Conservation (phyloP, 2,888 invertebrate species). For the Caenorhabditis wallacei region DNA sequence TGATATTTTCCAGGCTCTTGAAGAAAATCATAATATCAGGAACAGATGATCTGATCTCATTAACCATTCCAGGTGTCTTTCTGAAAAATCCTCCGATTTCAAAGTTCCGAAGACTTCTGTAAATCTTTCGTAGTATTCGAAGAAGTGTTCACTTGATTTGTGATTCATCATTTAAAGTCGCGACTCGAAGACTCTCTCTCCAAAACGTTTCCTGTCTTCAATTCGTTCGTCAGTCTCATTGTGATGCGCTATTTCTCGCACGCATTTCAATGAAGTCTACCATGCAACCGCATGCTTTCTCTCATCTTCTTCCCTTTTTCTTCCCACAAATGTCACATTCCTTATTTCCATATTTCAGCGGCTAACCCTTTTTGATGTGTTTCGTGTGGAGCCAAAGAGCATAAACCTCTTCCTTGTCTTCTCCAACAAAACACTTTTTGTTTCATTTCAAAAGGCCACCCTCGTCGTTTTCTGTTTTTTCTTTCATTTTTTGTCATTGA, state of each 20-base stretch:
- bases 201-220: slow-evolving; percentile 57
- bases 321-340: slow-evolving; percentile 66
- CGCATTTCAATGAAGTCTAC: slow-evolving; percentile 65
- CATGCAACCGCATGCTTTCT: slow-evolving; percentile 43
- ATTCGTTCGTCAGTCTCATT: slow-evolving; percentile 57
- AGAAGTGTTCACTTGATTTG: not conserved
- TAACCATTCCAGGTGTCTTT: slow-evolving; percentile 6
- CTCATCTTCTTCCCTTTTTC: slow-evolving; percentile 16
- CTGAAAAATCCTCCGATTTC: not conserved
- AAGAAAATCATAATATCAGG: too few relatives aligned
- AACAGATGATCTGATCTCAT: too few relatives aligned
- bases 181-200: not conserved
- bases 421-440: slow-evolving; percentile 8
- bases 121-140: too few relatives aligned
- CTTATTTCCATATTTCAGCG: slow-evolving; percentile 66
- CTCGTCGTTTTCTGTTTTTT: slow-evolving; percentile 6
- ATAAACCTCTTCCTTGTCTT: slow-evolving; percentile 3
- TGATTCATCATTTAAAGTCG: not conserved
- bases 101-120: too few relatives aligned
- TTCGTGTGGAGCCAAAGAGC: slow-evolving; percentile 38
- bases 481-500: slow-evolving; percentile 5
- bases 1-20: too few relatives aligned
- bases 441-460: slow-evolving; percentile 44
- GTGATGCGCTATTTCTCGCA: slow-evolving; percentile 62
- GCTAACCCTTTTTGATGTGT: slow-evolving; percentile 61